Conservation (phyloP, 2,113 vertebrate genomes). For the Ginglymostoma cirratum region DNA sequence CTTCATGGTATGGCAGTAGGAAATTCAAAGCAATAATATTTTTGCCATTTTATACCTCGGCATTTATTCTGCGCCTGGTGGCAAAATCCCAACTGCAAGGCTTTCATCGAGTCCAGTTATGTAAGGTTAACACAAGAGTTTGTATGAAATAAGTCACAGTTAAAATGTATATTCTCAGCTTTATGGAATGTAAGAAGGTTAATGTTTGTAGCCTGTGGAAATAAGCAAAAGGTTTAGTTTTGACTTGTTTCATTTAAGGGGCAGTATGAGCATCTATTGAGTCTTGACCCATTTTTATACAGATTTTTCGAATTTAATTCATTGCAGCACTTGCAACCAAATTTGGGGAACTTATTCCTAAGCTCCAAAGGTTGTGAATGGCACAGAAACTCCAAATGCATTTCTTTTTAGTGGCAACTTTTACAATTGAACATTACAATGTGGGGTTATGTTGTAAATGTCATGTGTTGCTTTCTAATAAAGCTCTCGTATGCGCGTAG, state of each 20-base stretch:
- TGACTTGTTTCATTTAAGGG: slow-evolving; percentile 31
- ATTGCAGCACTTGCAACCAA: background rate
- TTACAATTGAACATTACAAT: background rate
- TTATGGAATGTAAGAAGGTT: slow-evolving; percentile 36
- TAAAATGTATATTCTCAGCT: slow-evolving; percentile 27
- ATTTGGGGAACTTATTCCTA: background rate
- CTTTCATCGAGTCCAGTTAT: slow-evolving; percentile 30
- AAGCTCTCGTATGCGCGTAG: background rate
- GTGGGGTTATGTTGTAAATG: background rate
- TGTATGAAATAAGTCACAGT: slow-evolving; percentile 33
- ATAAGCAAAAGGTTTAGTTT: slow-evolving; percentile 35
- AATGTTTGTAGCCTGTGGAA: slow-evolving; percentile 35
- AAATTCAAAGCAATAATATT: slow-evolving; percentile 34
- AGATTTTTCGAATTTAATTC: slow-evolving; percentile 21
- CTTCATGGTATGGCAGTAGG: slow-evolving; percentile 32
- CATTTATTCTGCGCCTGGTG: background rate
- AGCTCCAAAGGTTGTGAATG: background rate
- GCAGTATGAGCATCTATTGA: slow-evolving; percentile 14
- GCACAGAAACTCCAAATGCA: background rate
- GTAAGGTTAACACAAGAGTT: background rate
- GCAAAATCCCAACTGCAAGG: background rate
- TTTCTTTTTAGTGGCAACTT: background rate
- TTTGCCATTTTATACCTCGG: background rate
- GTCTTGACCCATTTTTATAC: slow-evolving; percentile 22
- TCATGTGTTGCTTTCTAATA: background rate